Percentiles rank a stretch among this genome's conserved stretches.
These are phyloP conservation scores for Pempheris klunzingeri DNA, from an alignment of 2,797 vertebrate species.

Conservation along the genomic window DNA sequence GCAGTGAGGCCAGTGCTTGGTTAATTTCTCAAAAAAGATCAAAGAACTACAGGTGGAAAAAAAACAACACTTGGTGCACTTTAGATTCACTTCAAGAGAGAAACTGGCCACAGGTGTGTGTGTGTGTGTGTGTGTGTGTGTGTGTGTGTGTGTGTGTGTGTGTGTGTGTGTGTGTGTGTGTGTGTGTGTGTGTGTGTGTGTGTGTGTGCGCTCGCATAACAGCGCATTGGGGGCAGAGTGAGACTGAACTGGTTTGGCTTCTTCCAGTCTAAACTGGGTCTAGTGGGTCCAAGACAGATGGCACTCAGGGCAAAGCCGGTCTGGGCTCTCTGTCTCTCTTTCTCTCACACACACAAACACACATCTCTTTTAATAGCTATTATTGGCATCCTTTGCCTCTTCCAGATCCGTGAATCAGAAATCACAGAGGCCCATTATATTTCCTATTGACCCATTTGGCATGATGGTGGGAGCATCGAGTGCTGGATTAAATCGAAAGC, in stretches of 20 bases:
- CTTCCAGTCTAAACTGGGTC: constrained; percentile 79
- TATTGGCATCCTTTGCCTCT: constrained; percentile 83
- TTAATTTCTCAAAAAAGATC: constrained; percentile 27
- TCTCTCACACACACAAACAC: constrained; percentile 57
- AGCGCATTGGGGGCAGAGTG: constrained; percentile 55
- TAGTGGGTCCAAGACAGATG: constrained; percentile 83
- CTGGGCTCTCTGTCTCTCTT: constrained; percentile 60
- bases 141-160: constrained; percentile 3
- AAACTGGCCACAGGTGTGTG: neutral
- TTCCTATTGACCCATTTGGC: constrained; percentile 86
- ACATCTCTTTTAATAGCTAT: constrained; percentile 81
- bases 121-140: constrained; percentile 21
- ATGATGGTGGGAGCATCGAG: constrained; percentile 71
- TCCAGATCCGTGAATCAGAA: constrained; percentile 82
- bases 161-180: neutral
- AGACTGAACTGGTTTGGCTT: constrained; percentile 78
- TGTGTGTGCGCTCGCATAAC: constrained; percentile 37
- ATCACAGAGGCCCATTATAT: constrained; percentile 84
- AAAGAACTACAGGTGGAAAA: constrained; percentile 23
- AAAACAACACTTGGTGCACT: neutral
- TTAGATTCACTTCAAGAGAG: constrained; percentile 13
- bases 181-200: constrained; percentile 22
- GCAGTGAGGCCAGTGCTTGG: neutral
- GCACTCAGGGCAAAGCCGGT: constrained; percentile 78
- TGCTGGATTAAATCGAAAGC: constrained; percentile 83